Percentiles rank a stretch among this genome's conserved stretches.
Conservation (phyloP, 2,113 vertebrate genomes). For the Hippocampus comes region DNA sequence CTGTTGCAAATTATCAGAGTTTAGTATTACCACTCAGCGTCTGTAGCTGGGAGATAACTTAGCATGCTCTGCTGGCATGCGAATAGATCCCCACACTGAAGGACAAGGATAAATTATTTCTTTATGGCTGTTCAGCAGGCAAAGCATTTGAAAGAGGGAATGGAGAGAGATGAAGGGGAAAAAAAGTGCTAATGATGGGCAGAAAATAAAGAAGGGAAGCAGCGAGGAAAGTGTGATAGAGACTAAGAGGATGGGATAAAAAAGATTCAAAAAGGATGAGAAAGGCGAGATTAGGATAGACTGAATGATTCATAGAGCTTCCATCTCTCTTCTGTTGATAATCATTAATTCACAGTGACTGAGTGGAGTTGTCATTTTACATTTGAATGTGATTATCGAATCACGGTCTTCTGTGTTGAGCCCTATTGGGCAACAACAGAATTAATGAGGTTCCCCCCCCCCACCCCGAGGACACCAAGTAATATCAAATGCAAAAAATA, state of each 20-base stretch:
- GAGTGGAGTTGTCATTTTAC: conserved; percentile 23
- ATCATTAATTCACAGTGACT: conserved; percentile 22
- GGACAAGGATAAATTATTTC: conserved; percentile 64
- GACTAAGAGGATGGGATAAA: conserved; percentile 1
- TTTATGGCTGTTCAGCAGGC: conserved; percentile 58
- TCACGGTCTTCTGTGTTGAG: not conserved
- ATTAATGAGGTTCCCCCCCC: not conserved
- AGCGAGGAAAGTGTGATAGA: conserved; percentile 2
- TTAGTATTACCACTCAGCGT: conserved; percentile 61
- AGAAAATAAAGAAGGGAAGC: conserved; percentile 10
- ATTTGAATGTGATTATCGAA: conserved; percentile 18
- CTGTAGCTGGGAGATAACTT: conserved; percentile 71
- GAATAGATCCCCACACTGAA: conserved; percentile 54
- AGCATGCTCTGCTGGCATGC: conserved; percentile 59
- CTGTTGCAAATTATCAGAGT: conserved; percentile 65
- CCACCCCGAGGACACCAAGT: too few species aligned
- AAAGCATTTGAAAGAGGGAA: conserved; percentile 36
- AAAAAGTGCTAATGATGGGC: conserved; percentile 27
- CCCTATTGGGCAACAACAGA: not conserved
- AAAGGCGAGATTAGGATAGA: conserved; percentile 21
- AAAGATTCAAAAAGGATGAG: conserved; percentile 12
- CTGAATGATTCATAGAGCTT: conserved; percentile 13
- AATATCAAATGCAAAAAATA: not conserved
- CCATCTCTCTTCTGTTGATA: conserved; percentile 29
- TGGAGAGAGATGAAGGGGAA: conserved; percentile 26